A percentile compares a stretch with the other conserved stretches of the same genome.
Conservation (phyloP, 2,888 invertebrate species). For the Torymus texanus region DNA sequence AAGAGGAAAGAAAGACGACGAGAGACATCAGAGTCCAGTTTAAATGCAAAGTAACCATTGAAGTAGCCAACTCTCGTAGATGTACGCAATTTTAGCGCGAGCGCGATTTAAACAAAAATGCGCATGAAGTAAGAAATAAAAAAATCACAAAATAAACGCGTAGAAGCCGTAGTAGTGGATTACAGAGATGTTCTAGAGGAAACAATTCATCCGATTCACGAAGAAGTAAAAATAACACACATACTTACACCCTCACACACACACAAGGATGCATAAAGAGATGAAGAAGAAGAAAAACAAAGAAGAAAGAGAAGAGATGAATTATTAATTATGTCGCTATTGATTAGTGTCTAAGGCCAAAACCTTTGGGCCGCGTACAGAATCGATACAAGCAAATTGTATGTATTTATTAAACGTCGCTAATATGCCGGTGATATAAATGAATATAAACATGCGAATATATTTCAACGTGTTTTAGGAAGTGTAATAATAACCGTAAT, state of each 20-base stretch:
- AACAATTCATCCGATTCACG: constrained; percentile 51
- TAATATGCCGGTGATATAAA: constrained; percentile 55
- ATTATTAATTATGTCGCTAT: constrained; percentile 65
- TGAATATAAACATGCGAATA: constrained; percentile 51
- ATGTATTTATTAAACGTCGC: constrained; percentile 52
- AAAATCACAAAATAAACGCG: constrained; percentile 34
- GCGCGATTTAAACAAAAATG: constrained; percentile 56
- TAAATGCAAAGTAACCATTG: constrained; percentile 40
- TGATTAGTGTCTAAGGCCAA: constrained; percentile 69
- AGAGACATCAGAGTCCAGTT: constrained; percentile 23
- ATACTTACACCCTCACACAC: constrained; percentile 49
- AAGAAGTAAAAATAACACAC: constrained; percentile 35
- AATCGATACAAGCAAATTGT: constrained; percentile 54
- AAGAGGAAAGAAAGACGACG: constrained; percentile 18
- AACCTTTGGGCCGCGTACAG: constrained; percentile 52
- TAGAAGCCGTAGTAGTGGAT: constrained; percentile 60
- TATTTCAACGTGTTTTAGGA: constrained; percentile 56
- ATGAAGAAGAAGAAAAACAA: constrained; percentile 39
- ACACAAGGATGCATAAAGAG: constrained; percentile 14
- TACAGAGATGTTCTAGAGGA: constrained; percentile 60
- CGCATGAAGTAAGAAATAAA: constrained; percentile 38
- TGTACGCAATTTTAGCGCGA: constrained; percentile 53
- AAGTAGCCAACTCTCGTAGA: constrained; percentile 50
- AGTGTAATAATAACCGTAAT: constrained; percentile 48
- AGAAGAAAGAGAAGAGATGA: constrained; percentile 49